Percentiles rank a stretch among this genome's conserved stretches.
These are phyloP conservation scores for Halcyon badia DNA, from an alignment of 2,797 vertebrate genomes.

Conservation along the genomic window DNA sequence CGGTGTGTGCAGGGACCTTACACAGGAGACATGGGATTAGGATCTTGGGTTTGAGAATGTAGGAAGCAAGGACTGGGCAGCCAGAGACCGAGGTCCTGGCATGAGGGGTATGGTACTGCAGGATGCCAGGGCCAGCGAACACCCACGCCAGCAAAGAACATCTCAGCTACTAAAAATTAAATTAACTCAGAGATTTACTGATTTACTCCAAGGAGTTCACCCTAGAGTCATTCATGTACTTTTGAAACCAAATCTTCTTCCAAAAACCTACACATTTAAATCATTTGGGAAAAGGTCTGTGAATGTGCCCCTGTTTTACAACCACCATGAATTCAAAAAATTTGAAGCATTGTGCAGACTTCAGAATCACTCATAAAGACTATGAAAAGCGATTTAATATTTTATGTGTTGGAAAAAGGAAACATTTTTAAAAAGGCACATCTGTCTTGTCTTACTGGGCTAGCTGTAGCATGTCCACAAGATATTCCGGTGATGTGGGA, in stretches of 20 bases:
- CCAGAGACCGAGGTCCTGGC: not conserved
- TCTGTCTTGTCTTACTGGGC: not conserved
- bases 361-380: not conserved
- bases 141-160: not conserved
- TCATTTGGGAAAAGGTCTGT: not conserved
- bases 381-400: not conserved
- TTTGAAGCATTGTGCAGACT: not conserved
- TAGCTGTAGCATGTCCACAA: not conserved
- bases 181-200: not conserved
- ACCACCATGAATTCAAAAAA: not conserved
- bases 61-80: not conserved
- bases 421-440: not conserved
- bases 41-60: not conserved
- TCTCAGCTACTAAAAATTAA: not conserved
- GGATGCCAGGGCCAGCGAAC: not conserved
- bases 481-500: not conserved
- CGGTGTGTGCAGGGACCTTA: rapidly evolving
- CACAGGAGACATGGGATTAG: not conserved
- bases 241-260: not conserved
- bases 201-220: not conserved
- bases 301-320: not conserved
- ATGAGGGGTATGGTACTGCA: not conserved
- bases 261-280: not conserved
- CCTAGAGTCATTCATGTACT: not conserved
- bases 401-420: not conserved